A percentile compares a stretch with the other conserved stretches of the same genome.
Conservation (phyloP, 2,797 vertebrate species). For the Pangasius djambal region DNA sequence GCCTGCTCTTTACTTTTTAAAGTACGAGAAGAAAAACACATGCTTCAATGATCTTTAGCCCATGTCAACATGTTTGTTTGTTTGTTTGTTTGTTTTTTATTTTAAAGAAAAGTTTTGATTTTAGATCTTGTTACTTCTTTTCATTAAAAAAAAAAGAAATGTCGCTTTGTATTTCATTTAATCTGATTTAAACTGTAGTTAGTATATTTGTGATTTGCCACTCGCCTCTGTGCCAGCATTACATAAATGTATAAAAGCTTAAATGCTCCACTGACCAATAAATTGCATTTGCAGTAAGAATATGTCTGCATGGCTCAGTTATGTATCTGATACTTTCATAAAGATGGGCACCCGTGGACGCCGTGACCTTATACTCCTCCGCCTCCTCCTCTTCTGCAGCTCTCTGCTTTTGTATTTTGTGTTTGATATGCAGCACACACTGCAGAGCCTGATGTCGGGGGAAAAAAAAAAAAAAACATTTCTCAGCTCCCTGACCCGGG, state of each 20-base stretch:
- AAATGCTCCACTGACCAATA: conserved; percentile 45
- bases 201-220: conserved; percentile 48
- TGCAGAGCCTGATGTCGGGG: not conserved
- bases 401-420: conserved; percentile 2
- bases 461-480: not conserved
- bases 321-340: conserved; percentile 7
- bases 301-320: not conserved
- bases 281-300: conserved; percentile 41
- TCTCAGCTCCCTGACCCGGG: not conserved
- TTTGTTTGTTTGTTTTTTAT: conserved; percentile 25
- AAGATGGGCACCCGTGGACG: not conserved
- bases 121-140: conserved; percentile 50
- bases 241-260: not conserved
- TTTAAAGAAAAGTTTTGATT: conserved; percentile 28
- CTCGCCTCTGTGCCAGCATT: conserved; percentile 38
- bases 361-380: not conserved
- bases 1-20: not conserved
- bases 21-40: not conserved
- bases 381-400: not conserved
- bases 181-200: conserved; percentile 51
- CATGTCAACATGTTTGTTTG: conserved; percentile 33
- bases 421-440: conserved; percentile 14
- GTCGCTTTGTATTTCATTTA: conserved; percentile 57
- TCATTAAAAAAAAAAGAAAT: conserved; percentile 40
- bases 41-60: not conserved